A percentile compares a stretch with the other conserved stretches of the same genome.
These are phyloP conservation scores for Agonopterix arenella DNA, from an alignment of 2,888 invertebrate genomes.

Conservation along the genomic window DNA sequence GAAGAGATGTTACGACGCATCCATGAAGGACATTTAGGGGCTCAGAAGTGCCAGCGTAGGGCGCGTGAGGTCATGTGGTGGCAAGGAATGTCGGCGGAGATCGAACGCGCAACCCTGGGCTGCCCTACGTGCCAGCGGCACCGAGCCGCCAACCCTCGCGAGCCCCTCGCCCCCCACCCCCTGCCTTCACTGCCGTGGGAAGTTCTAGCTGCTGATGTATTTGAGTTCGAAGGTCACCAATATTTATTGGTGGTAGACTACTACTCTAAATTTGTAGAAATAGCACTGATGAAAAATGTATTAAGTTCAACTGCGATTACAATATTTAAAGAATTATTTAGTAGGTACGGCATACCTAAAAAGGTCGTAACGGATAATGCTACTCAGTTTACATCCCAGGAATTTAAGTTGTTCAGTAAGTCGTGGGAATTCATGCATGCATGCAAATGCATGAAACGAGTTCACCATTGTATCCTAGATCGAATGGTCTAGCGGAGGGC, in stretches of 20 bases:
- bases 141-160: conserved; percentile 12
- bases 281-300: conserved; percentile 1
- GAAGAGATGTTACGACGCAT: conserved; percentile 5
- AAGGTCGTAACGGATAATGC: conserved; percentile 6
- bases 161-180: conserved; percentile 12
- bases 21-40: conserved; percentile 11
- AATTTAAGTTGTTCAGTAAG: conserved; percentile 4
- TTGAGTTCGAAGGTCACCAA: neutral
- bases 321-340: conserved; percentile 4
- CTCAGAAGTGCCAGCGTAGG: conserved; percentile 11
- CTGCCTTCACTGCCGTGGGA: conserved; percentile 5
- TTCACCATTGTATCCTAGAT: conserved; percentile 6
- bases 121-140: conserved; percentile 13
- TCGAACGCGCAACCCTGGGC: conserved; percentile 8
- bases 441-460: conserved; percentile 5
- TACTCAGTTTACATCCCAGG: conserved; percentile 1
- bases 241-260: conserved; percentile 3
- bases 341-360: conserved; percentile 4
- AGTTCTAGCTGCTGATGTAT: conserved; percentile 2
- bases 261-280: conserved; percentile 5
- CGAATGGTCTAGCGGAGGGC: conserved; percentile 5
- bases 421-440: conserved; percentile 8
- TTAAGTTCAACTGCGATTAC: conserved; percentile 1
- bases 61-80: conserved; percentile 14
- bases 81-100: conserved; percentile 14